Evolutionary conservation across 2,113 vertebrate species (phyloP).

Genomic region (Pterophyllum scalare): DNA sequence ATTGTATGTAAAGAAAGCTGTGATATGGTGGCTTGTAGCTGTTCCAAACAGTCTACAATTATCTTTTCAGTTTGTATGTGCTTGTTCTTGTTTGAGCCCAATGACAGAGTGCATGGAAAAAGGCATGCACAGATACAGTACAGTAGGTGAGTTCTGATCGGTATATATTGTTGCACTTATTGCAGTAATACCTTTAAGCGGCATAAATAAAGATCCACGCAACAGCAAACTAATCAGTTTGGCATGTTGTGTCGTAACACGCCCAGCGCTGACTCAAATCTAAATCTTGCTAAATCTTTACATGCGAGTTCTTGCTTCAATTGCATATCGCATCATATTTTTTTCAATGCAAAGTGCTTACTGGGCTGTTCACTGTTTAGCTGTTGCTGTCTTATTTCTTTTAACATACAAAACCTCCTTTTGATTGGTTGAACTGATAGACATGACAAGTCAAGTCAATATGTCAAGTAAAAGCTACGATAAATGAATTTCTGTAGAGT

Average conservation of each 20-base stretch:
- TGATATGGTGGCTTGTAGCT: constrained; percentile 16
- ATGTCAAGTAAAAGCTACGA: neutral
- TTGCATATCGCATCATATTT: neutral
- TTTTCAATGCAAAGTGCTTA: neutral
- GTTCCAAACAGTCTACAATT: constrained; percentile 22
- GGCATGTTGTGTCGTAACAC: neutral
- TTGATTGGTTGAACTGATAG: neutral
- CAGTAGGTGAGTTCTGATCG: neutral
- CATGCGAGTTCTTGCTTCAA: constrained; percentile 4
- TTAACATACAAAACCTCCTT: neutral
- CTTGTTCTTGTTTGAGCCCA: neutral
- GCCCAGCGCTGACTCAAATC: constrained; percentile 6
- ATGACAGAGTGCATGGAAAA: constrained; percentile 12
- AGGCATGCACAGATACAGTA: neutral
- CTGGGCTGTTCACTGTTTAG: neutral
- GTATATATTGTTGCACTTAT: neutral
- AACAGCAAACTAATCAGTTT: constrained; percentile 4
- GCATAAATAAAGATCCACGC: neutral
- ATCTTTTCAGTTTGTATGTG: constrained; percentile 26
- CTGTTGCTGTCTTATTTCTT: neutral
- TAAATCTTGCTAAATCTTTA: constrained; percentile 16
- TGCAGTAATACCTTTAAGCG: neutral
- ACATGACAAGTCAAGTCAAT: neutral
- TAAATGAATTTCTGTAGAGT: neutral
- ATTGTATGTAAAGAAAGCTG: constrained; percentile 21